Evolutionary conservation across 1,140 invertebrate species (phyloP), one percentile per base, ranked within the genome.

Genomic region (Euglossa dilemma): DNA sequence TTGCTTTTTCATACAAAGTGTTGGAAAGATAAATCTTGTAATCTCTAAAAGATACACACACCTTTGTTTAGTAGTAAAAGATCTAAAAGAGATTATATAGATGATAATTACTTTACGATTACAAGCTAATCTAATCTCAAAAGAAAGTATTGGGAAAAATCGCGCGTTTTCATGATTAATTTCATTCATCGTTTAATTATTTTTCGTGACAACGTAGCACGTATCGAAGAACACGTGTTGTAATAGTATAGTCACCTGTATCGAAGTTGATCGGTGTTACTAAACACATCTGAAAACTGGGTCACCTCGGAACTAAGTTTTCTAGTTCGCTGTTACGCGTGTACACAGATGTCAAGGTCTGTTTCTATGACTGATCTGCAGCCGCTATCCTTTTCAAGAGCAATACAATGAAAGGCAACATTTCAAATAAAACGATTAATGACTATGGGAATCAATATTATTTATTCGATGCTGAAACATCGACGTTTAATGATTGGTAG

Each of bases 311-410:
- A 25, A 70, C 50, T 63, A n/a, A 18, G 14, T 73, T 66, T 73
- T 57, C 67, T 79, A 80, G n/a, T 66, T 43, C 16, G 18, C 52
- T 52, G 59, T 69, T 28, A 54, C 66, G 45, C 9, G 20, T 12
- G 54, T 23, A 14, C 8, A 28, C n/a, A 45, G 57, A 47, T 70
- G 69, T 66, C 76, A 80, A 84, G 69, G 76, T 64, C 72, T 25
- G 6, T 36, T 1, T 64, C 9, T 0, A 16, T 16, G 47, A 59
- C 12, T n/a, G 20, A 45, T 64, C 54, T 3, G 1, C 3, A 11
- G 2, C 9, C 7, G 9, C 20, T 52, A 6, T 7, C 12, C 25
- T 18, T 36, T 20, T 45, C n/a, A 25, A 56, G n/a, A 47, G 14
- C 16, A 59, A 61, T 16, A 5, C 18, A 25, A 28, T 6, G 12